phyloP scores from a whole-genome alignment of 1,140 invertebrate genomes.

The Apis florea region DNA sequence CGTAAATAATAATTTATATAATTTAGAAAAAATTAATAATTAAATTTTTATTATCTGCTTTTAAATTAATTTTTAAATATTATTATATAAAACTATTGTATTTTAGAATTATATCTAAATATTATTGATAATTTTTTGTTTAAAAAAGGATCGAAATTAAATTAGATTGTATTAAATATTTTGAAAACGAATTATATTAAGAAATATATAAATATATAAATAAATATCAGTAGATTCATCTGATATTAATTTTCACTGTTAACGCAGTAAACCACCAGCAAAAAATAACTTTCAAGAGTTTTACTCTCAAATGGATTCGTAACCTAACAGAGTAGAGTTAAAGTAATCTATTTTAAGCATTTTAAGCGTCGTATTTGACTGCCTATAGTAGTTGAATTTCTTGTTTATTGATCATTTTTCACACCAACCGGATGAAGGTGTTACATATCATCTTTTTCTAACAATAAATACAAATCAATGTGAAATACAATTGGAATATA shows the following conservation, averaged over 20 bases:
- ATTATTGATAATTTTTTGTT: background rate
- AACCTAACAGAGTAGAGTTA: background rate
- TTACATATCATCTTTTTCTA: background rate
- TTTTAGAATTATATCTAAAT: too few species aligned
- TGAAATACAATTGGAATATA: slow-evolving; percentile 10
- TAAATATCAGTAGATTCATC: too few species aligned
- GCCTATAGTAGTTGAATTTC: background rate
- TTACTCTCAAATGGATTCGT: too few species aligned
- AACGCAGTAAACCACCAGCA: too few species aligned
- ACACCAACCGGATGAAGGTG: background rate
- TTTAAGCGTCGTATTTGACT: background rate
- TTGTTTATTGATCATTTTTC: background rate
- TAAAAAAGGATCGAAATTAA: background rate
- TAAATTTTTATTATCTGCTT: too few species aligned
- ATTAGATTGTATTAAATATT: background rate
- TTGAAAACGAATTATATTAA: background rate
- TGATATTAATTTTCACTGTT: too few species aligned
- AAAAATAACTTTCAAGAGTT: too few species aligned
- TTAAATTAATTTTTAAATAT: too few species aligned
- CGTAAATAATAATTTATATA: background rate
- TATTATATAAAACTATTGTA: too few species aligned
- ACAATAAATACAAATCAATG: background rate
- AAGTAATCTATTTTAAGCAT: too few species aligned
- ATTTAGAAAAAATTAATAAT: too few species aligned
- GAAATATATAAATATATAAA: background rate